Percentiles rank a stretch among this genome's conserved stretches.
phyloP scores from a whole-genome alignment of 2,113 vertebrate species.

The Rhineura floridana region DNA sequence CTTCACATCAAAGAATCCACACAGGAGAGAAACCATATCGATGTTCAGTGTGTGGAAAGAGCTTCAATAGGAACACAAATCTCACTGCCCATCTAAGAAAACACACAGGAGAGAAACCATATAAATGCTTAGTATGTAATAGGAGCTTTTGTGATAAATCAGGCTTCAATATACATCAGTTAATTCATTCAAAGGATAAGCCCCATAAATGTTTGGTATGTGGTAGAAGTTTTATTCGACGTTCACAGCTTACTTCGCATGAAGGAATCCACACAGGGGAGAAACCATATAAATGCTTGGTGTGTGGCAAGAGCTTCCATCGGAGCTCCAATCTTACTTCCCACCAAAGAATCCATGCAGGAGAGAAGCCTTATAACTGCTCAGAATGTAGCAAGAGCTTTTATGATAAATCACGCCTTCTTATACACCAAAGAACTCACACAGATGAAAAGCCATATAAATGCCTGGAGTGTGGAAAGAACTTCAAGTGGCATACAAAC shows the following conservation, averaged over 20 bases:
- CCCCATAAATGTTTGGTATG: not conserved
- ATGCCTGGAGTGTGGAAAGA: not conserved
- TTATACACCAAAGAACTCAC: not conserved
- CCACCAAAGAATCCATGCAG: not conserved
- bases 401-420: not conserved
- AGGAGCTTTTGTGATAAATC: not conserved
- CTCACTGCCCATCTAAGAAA: not conserved
- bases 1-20: not conserved
- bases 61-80: not conserved
- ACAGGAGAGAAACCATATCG: not conserved
- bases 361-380: not conserved
- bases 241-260: not conserved
- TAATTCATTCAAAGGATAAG: not conserved
- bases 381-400: not conserved
- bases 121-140: not conserved
- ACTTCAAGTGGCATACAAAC: not conserved
- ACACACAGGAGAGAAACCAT: not conserved
- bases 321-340: not conserved
- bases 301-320: not conserved
- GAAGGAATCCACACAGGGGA: not conserved
- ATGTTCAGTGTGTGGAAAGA: not conserved
- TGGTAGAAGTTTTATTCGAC: not conserved
- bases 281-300: not conserved
- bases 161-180: not conserved
- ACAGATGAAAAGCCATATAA: not conserved